A percentile compares a stretch with the other conserved stretches of the same genome.
phyloP scores from a whole-genome alignment of 1,140 invertebrate species.

The Drosophila arawakana region DNA sequence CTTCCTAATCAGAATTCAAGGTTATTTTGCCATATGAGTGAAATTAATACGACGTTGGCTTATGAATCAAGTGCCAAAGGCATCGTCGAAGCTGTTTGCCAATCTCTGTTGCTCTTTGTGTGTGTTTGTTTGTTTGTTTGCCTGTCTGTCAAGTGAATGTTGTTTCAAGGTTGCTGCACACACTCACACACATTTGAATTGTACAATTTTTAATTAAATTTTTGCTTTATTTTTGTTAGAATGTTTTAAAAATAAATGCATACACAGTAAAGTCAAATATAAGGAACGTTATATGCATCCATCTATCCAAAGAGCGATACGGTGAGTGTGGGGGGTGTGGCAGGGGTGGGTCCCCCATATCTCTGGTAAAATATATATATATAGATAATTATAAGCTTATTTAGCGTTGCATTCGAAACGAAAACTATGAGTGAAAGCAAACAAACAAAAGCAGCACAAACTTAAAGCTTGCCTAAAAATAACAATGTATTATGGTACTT shows the following conservation, averaged over 20 bases:
- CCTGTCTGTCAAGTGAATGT: conserved; percentile 64
- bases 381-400: conserved; percentile 66
- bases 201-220: conserved; percentile 76
- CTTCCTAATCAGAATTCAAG: conserved; percentile 83
- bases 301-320: neutral
- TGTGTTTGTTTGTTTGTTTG: conserved; percentile 39
- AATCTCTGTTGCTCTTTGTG: conserved; percentile 34
- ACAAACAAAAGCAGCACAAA: conserved; percentile 15
- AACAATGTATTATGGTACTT: conserved; percentile 43
- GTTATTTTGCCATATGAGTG: conserved; percentile 73
- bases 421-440: conserved; percentile 2
- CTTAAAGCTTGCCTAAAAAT: conserved; percentile 41
- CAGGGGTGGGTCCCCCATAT: conserved; percentile 8
- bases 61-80: conserved; percentile 67
- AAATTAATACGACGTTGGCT: conserved; percentile 73
- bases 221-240: conserved; percentile 59
- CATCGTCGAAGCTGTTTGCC: conserved; percentile 59
- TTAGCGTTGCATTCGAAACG: conserved; percentile 44
- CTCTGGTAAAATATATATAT: conserved; percentile 53
- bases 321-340: conserved; percentile 14
- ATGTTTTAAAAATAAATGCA: conserved; percentile 71
- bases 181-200: conserved; percentile 55
- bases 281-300: conserved; percentile 46
- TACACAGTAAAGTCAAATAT: conserved; percentile 55
- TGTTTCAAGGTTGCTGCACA: conserved; percentile 68